phyloP scores from a whole-genome alignment of 2,113 vertebrate species.

The Corvus cornix region DNA sequence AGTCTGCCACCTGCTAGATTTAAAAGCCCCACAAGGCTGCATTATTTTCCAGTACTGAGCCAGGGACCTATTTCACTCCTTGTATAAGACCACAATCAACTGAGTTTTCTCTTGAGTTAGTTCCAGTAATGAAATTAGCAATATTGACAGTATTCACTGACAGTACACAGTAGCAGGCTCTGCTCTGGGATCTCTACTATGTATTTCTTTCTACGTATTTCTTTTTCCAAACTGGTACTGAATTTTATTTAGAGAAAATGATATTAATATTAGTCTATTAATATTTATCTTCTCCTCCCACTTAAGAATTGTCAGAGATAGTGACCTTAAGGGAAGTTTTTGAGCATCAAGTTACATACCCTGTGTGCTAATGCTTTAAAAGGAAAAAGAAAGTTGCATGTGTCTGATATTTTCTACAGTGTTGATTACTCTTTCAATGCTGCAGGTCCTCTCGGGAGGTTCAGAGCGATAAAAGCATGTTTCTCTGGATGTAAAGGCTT shows the following conservation, averaged over 20 bases:
- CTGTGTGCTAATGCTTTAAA: background rate
- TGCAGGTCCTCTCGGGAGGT: background rate
- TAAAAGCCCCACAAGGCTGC: background rate
- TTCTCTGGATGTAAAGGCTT: background rate
- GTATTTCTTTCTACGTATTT: background rate
- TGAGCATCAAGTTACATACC: background rate
- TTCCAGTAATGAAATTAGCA: background rate
- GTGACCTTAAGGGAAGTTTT: background rate
- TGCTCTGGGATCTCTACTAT: background rate
- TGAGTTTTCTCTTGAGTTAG: background rate
- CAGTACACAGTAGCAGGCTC: background rate
- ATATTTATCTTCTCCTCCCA: background rate
- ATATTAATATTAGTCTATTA: background rate
- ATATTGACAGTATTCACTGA: background rate
- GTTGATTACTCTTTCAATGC: background rate
- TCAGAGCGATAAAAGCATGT: background rate
- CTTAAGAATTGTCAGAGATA: background rate
- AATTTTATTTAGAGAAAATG: background rate
- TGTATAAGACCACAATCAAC: constrained; percentile 1
- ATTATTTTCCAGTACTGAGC: background rate
- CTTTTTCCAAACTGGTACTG: background rate
- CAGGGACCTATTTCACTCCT: background rate
- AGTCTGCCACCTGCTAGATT: background rate
- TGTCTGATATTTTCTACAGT: background rate
- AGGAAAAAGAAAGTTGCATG: background rate